These are phyloP conservation scores for Hemicentrotus pulcherrimus DNA, from an alignment of 35 echinoderm and acorn worm genomes.

Conservation along the genomic window DNA sequence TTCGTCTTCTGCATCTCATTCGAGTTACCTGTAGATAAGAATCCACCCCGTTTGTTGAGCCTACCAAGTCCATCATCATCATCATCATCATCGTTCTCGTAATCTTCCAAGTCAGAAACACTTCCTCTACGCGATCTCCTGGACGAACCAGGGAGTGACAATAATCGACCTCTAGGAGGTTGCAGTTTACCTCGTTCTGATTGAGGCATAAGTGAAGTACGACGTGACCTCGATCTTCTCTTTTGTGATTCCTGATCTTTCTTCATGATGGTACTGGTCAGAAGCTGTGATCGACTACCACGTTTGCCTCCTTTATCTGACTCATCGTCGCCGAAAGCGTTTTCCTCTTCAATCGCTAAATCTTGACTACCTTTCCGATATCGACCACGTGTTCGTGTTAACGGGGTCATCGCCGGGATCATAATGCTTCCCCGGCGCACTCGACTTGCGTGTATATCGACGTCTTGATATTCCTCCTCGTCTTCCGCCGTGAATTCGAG, in stretches of 20 bases:
- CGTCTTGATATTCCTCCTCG: neutral
- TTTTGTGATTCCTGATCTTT: neutral
- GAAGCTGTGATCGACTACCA: neutral
- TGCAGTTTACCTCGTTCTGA: neutral
- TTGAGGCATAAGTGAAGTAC: neutral
- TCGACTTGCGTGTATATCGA: slow-evolving; percentile 36
- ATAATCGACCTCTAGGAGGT: neutral
- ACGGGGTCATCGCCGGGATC: slow-evolving; percentile 14
- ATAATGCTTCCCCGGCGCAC: slow-evolving; percentile 41
- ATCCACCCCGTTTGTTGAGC: neutral
- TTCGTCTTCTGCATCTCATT: neutral
- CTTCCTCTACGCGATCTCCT: slow-evolving; percentile 16
- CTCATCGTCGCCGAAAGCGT: neutral
- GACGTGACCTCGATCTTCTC: slow-evolving; percentile 17
- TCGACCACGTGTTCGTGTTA: neutral
- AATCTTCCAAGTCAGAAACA: neutral
- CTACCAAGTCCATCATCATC: neutral
- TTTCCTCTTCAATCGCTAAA: neutral
- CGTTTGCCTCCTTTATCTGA: neutral
- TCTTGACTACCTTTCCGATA: slow-evolving; percentile 7
- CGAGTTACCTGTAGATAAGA: neutral
- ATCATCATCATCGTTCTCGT: neutral
- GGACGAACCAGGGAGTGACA: slow-evolving; percentile 16
- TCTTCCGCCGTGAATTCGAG: neutral
- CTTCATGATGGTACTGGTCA: neutral